These are phyloP conservation scores for Polypedilum vanderplanki DNA, from an alignment of 1,140 invertebrate genomes.

Conservation along the genomic window DNA sequence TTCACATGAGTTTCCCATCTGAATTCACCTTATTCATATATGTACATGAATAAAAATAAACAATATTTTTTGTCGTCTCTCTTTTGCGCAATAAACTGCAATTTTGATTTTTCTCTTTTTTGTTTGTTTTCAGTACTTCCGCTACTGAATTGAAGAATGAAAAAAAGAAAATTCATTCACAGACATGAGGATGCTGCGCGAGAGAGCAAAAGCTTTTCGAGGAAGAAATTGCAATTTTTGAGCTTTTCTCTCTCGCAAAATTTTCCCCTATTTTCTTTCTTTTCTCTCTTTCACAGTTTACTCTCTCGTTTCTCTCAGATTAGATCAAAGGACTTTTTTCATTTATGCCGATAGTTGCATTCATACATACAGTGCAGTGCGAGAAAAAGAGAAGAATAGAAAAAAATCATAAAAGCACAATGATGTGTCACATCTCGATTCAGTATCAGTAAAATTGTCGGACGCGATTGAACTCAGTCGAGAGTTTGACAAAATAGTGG, in stretches of 20 bases:
- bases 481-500: background rate
- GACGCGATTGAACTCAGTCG: conserved; percentile 10
- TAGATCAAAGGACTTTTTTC: background rate
- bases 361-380: background rate
- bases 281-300: too few relatives aligned
- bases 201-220: background rate
- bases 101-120: background rate
- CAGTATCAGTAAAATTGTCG: conserved; percentile 26
- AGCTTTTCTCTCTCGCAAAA: too few relatives aligned
- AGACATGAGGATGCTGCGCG: background rate
- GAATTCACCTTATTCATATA: background rate
- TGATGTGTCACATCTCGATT: background rate
- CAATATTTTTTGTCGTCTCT: background rate
- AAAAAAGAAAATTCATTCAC: conserved; percentile 9
- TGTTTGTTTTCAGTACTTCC: background rate
- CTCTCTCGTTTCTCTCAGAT: background rate
- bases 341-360: conserved; percentile 6
- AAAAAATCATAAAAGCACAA: conserved; percentile 22
- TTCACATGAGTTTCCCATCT: background rate
- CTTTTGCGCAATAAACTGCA: conserved; percentile 28
- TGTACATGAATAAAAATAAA: background rate
- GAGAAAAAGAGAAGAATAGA: background rate
- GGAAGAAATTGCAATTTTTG: too few relatives aligned
- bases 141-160: background rate
- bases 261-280: too few relatives aligned